Evolutionary conservation across 2,113 vertebrate genomes (phyloP), one percentile per base, ranked within the genome.

Genomic region (Synchiropus splendidus): DNA sequence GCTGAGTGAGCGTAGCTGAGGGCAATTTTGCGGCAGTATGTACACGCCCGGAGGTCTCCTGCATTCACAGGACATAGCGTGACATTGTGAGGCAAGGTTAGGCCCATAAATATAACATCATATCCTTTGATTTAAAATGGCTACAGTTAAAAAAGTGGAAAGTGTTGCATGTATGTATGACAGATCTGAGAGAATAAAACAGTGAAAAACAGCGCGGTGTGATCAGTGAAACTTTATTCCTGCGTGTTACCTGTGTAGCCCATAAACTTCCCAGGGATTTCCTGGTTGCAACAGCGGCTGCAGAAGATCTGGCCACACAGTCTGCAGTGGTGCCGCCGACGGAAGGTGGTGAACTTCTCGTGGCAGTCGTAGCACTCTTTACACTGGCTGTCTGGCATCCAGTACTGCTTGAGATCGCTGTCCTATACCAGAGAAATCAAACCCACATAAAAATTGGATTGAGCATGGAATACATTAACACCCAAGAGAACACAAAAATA

Each of bases 311-410:
- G 95, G 2, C 94, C 95, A 32, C 95, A 99, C 1, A 99, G 80
- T 1, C 95, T 86, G 71, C 95, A 99, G 56, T 99, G 95, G 62
- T 99, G 95, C 10, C 95, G 88, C 8, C 95, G 87, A 1, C 95
- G 83, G 58, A 99, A 99, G 14, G 94, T 99, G 12, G 95, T 99
- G 58, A 99, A 99, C 67, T 98, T 98, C 77, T 98, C 95, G 2
- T 89, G 96, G 52, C 95, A 99, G 76, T 99, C 94, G 12, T 99
- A 99, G 54, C 95, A 99, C 63, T 99, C 93, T 56, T 97, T 99
- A 66, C 95, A 99, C 46, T 98, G 95, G 73, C 92, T 98, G 53
- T 99, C 95, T 4, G 95, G 95, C 95, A 99, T 99, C 95, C 95
- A 99, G 77, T 99, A 99, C 48, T 99, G 95, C 77, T 99, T 99